Conservation (phyloP, 2,797 vertebrate genomes). For the Tragelaphus eurycerus region DNA sequence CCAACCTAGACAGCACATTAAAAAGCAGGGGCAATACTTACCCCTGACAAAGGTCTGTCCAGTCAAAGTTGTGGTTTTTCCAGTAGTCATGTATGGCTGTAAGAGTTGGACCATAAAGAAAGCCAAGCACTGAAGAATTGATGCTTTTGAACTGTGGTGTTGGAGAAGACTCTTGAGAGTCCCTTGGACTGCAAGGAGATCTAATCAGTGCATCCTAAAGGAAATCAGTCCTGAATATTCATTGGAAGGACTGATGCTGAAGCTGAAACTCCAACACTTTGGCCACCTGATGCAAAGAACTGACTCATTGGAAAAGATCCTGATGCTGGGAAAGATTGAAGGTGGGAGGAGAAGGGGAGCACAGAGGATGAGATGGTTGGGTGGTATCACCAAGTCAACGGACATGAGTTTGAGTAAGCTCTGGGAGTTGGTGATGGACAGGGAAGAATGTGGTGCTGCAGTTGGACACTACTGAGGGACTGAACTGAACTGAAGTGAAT, state of each 20-base stretch:
- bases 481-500: not conserved
- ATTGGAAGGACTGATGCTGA: not conserved
- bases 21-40: too few relatives aligned
- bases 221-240: not conserved
- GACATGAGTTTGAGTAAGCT: not conserved
- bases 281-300: not conserved
- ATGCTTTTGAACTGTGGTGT: not conserved
- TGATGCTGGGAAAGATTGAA: not conserved
- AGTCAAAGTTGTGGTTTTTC: too few relatives aligned
- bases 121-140: not conserved
- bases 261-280: not conserved
- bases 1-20: too few relatives aligned
- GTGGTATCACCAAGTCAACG: not conserved
- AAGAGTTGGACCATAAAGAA: not conserved
- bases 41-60: too few relatives aligned
- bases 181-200: not conserved
- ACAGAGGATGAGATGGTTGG: not conserved
- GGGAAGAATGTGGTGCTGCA: not conserved
- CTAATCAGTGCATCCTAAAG: not conserved
- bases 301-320: not conserved
- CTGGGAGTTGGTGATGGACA: not conserved
- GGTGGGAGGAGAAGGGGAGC: rapidly evolving
- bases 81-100: too few relatives aligned
- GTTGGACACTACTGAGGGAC: not conserved
- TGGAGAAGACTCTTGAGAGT: not conserved